A percentile compares a stretch with the other conserved stretches of the same genome.
These are phyloP conservation scores for Hystrix cristata DNA, from an alignment of 2,113 vertebrate species.

Conservation along the genomic window DNA sequence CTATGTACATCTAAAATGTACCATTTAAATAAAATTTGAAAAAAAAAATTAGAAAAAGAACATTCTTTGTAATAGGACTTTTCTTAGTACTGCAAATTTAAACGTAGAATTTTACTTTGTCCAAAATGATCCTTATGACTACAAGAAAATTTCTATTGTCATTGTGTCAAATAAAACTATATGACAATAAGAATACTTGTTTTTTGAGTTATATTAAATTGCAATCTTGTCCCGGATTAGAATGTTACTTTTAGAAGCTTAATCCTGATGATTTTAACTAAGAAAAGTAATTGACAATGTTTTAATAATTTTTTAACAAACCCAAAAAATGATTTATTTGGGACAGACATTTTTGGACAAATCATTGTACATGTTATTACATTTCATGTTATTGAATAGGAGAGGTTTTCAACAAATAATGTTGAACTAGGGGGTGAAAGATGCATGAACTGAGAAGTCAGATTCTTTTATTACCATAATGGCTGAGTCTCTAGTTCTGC, in stretches of 20 bases:
- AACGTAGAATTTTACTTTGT: no score
- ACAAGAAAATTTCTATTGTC: not conserved
- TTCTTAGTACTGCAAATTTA: no score
- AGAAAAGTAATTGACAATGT: not conserved
- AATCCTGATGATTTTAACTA: not conserved
- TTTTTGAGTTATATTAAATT: not conserved
- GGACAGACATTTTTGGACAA: not conserved
- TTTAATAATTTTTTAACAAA: not conserved
- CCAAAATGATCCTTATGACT: no score
- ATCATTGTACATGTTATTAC: not conserved
- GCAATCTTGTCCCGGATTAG: not conserved
- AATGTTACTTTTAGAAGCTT: not conserved
- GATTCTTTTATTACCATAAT: not conserved
- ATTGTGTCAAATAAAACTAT: not conserved
- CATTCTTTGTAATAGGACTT: no score
- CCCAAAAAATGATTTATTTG: not conserved
- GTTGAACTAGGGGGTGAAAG: not conserved
- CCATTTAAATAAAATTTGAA: no score
- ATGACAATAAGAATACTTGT: not conserved
- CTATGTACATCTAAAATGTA: no score
- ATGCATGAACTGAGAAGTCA: not conserved
- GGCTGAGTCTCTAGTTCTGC: not conserved
- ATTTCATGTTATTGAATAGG: not conserved
- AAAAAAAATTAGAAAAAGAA: no score
- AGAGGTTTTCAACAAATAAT: not conserved